Evolutionary conservation across 2,888 invertebrate genomes (phyloP).

Genomic region (Hypolimnas misippus): DNA sequence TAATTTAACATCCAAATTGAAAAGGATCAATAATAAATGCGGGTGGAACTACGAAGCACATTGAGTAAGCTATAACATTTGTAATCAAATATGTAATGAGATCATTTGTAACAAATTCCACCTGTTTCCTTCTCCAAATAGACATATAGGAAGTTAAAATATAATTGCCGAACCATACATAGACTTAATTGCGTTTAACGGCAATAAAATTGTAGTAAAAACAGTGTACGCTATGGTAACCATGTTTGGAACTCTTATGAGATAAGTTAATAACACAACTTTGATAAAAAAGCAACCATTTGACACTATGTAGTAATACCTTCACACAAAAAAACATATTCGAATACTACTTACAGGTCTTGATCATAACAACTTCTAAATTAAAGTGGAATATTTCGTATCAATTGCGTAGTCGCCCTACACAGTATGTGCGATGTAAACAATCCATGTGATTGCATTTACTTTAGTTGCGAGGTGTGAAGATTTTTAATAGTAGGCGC

Average conservation of each 20-base stretch:
- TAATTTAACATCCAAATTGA: no score
- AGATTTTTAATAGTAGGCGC: constrained; percentile 20
- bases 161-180: constrained; percentile 52
- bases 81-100: not conserved
- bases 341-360: not conserved
- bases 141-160: constrained; percentile 41
- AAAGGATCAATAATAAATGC: no score
- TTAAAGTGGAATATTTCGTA: not conserved
- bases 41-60: no score
- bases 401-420: constrained; percentile 9
- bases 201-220: constrained; percentile 49
- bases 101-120: constrained; percentile 13
- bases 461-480: constrained; percentile 20
- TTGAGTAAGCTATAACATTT: no score
- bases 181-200: constrained; percentile 49
- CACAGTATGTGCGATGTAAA: constrained; percentile 21
- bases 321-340: not conserved
- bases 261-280: not conserved
- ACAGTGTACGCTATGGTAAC: constrained; percentile 41
- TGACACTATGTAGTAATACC: not conserved
- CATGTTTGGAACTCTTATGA: not conserved
- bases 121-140: constrained; percentile 20
- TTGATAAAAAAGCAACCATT: not conserved
- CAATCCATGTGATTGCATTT: constrained; percentile 15
- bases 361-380: not conserved